These are phyloP conservation scores for Cynaeus angustus DNA, from an alignment of 2,888 invertebrate genomes.

Conservation along the genomic window DNA sequence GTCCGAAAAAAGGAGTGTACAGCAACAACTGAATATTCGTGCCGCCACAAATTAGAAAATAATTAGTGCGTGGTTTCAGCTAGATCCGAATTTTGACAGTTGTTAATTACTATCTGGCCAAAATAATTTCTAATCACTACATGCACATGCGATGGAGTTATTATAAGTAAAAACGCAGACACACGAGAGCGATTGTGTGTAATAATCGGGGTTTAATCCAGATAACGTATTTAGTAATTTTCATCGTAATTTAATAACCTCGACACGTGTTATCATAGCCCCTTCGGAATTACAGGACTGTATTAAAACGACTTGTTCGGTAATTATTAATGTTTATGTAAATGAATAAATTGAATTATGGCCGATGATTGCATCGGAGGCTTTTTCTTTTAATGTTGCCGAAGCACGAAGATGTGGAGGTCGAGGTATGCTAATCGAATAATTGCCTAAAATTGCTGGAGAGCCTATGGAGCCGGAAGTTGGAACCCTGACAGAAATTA, in stretches of 20 bases:
- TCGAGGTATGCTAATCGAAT: constrained; percentile 26
- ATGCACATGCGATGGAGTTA: background rate
- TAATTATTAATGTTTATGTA: constrained; percentile 45
- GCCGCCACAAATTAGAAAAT: too few species aligned
- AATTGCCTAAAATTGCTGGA: constrained; percentile 1
- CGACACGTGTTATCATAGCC: constrained; percentile 44
- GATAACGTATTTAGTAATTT: constrained; percentile 47
- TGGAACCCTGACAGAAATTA: too few species aligned
- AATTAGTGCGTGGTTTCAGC: too few species aligned
- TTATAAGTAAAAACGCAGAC: constrained; percentile 21
- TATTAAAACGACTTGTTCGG: constrained; percentile 36
- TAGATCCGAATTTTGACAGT: too few species aligned
- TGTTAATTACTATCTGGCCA: background rate
- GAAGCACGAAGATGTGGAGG: constrained; percentile 29
- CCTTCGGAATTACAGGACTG: constrained; percentile 31
- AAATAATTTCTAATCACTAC: constrained; percentile 1
- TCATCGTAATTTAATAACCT: constrained; percentile 44
- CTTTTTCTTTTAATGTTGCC: constrained; percentile 32
- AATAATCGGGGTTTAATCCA: constrained; percentile 33
- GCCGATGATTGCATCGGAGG: constrained; percentile 30
- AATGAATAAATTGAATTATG: constrained; percentile 47
- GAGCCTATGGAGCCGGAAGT: too few species aligned
- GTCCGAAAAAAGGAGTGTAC: too few species aligned
- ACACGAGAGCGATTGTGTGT: constrained; percentile 23
- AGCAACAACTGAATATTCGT: too few species aligned